Base-by-base conservation (phyloP, 2,888 invertebrate genomes). In the Callinectes sapidus region DNA sequence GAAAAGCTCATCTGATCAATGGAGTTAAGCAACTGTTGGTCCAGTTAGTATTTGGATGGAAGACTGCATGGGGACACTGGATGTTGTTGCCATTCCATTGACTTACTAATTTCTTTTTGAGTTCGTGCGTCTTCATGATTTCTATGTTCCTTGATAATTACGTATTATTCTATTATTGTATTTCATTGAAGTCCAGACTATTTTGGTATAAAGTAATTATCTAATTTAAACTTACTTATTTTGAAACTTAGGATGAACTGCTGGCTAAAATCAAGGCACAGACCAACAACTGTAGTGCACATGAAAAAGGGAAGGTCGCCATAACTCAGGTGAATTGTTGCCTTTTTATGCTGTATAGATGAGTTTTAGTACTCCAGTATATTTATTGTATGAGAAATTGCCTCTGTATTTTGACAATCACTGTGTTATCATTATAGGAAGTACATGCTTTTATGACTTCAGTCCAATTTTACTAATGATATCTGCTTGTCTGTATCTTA, bases 191-290 rank as follows among this genome's bases (percentile, higher is more conserved):
- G 23, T 18, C 10, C 23, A 18, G 61, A 23, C 16, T 61, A 23
- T 3, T 23, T 61, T 61, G 71, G 2, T 71, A 71, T 71, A 71
- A 23, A 71, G 2, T 28, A 28, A 28, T 71, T 23, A 10, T 10
- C 28, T 71, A 28, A 71, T 71, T 71, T 10, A 8, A 71, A 13
- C 8, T 28, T 28, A 28, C 23, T 71, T 71, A 28, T 13, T 71
- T n/a, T 71, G n/a, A 71, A 71, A 71, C 71, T n/a, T 18, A 81
- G 81, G 35, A 81, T 32, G 81, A 32, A 81, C 81, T 81, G 32
- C 35, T 81, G 81, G 81, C 81, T 18, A 81, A 81, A 35, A 32
- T 81, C 81, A 81, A 81, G 81, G 35, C 81, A 16, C 81, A 14
- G 48, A 54, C n/a, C 23, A 18, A 54, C 10, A 48, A 14, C 42